Evolutionary conservation across 2,113 vertebrate species (phyloP).

Genomic region (Pontoporia blainvillei): DNA sequence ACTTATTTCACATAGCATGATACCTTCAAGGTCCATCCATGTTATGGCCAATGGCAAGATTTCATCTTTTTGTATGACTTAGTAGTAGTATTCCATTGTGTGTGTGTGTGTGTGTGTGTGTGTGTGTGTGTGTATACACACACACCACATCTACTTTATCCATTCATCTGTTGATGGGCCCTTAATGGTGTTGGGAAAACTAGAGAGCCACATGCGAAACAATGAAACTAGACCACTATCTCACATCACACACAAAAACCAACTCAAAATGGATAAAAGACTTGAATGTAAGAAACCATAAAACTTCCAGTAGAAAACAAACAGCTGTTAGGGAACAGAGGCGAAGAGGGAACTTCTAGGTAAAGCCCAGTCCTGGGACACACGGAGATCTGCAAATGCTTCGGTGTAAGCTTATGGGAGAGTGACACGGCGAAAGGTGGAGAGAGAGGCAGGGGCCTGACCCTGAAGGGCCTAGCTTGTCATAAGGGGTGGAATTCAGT

Average conservation of each 20-base stretch:
- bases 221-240: neutral
- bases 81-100: neutral
- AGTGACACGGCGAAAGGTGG: neutral
- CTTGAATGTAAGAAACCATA: neutral
- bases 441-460: neutral
- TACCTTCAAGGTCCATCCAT: neutral
- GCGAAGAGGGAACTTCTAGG: neutral
- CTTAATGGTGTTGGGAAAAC: neutral
- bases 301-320: neutral
- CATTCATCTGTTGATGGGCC: neutral
- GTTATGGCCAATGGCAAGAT: neutral
- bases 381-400: fast-evolving
- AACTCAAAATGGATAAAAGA: neutral
- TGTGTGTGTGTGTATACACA: neutral
- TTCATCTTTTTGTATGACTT: neutral
- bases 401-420: fast-evolving
- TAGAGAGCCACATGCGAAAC: neutral
- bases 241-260: neutral
- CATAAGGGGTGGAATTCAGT: neutral
- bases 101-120: neutral
- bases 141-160: neutral
- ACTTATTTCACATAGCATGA: neutral
- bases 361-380: neutral
- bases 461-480: neutral
- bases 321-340: neutral